Evolutionary conservation across 2,797 vertebrate genomes (phyloP).

Genomic region (Nyctibius grandis): DNA sequence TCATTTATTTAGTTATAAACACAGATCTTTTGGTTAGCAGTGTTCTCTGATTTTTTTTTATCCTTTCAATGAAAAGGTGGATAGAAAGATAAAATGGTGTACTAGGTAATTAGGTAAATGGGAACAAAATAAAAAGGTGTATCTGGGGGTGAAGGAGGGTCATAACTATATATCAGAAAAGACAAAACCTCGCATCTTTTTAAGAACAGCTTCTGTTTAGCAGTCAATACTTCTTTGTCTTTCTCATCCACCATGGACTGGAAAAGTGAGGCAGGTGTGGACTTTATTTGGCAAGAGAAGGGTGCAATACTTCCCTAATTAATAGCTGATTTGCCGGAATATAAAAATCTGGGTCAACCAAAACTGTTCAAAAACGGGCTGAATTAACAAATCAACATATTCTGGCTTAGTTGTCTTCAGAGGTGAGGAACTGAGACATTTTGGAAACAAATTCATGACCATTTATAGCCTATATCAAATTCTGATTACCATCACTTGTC

Average conservation of each 20-base stretch:
- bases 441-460: neutral
- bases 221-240: neutral
- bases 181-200: neutral
- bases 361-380: neutral
- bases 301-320: neutral
- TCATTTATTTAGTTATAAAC: constrained; percentile 16
- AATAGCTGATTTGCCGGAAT: neutral
- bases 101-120: constrained; percentile 47
- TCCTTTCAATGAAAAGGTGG: neutral
- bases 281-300: neutral
- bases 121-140: neutral
- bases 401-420: neutral
- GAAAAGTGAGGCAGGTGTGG: neutral
- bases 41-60: neutral
- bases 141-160: neutral
- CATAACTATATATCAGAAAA: neutral
- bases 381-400: neutral
- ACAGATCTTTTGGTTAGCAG: neutral
- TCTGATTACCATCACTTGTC: neutral
- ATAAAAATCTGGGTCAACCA: neutral
- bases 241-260: neutral
- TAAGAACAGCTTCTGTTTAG: neutral
- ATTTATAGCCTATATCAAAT: neutral
- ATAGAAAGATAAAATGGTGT: constrained; percentile 37
- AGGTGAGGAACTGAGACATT: neutral